Conservation (phyloP, 2,888 invertebrate species). For the Nomada ruficornis region DNA sequence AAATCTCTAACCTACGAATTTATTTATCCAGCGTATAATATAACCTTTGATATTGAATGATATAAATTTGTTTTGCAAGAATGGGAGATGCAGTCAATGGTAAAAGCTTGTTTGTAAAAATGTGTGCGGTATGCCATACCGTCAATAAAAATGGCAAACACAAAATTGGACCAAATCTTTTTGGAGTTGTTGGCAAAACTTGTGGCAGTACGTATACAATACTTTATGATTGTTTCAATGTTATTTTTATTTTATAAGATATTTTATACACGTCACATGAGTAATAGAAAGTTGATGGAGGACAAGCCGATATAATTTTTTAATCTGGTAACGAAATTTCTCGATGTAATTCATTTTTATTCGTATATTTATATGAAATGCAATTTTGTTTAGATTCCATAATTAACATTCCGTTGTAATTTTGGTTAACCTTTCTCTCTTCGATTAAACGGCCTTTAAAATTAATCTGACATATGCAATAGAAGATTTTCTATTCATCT, state of each 20-base stretch:
- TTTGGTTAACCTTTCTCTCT: no score
- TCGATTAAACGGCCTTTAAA: no score
- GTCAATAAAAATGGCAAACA: conserved; percentile 88
- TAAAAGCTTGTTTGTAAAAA: conserved; percentile 88
- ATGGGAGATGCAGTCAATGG: conserved; percentile 89
- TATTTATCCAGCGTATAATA: neutral
- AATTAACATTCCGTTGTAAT: no score
- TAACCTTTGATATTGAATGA: conserved; percentile 18
- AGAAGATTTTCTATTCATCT: no score
- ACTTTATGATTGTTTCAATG: neutral
- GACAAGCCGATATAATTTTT: no score
- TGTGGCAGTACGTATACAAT: conserved; percentile 72
- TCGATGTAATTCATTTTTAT: neutral
- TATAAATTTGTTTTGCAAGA: conserved; percentile 10
- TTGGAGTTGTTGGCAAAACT: conserved; percentile 87
- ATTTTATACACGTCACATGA: neutral
- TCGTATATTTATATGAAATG: neutral
- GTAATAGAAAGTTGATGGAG: neutral
- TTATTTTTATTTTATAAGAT: neutral
- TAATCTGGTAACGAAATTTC: no score
- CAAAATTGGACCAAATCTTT: conserved; percentile 90
- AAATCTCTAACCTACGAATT: neutral
- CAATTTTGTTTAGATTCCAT: neutral
- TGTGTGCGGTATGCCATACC: conserved; percentile 90
- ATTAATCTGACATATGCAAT: no score